These are phyloP conservation scores for Melanotaenia parkinsoni DNA, from an alignment of 2,797 vertebrate species.

Conservation along the genomic window DNA sequence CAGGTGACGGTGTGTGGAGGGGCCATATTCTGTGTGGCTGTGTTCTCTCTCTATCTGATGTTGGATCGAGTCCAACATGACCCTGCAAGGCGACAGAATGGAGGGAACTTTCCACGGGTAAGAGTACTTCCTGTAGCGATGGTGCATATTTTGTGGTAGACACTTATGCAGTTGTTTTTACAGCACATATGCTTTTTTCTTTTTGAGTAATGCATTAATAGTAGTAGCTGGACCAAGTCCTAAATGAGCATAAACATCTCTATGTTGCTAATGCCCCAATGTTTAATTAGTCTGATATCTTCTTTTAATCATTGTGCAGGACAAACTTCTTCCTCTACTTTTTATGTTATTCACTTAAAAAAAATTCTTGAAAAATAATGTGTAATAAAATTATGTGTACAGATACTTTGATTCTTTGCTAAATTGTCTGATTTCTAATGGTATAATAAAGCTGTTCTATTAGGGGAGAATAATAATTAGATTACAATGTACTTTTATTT, in stretches of 20 bases:
- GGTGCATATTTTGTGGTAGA: constrained; percentile 12
- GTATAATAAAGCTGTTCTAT: background rate
- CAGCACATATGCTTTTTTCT: background rate
- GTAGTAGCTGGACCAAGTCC: constrained; percentile 20
- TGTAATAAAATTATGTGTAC: background rate
- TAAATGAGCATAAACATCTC: constrained; percentile 16
- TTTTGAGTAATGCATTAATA: constrained; percentile 1
- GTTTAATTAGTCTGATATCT: background rate
- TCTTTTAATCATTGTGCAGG: background rate
- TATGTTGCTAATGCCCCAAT: background rate
- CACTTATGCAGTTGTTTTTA: constrained; percentile 11
- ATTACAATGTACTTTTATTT: constrained; percentile 25
- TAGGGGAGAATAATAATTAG: background rate
- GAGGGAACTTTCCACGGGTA: constrained; percentile 97
- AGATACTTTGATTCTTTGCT: background rate
- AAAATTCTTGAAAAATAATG: background rate
- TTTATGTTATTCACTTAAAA: background rate
- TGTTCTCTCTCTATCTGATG: constrained; percentile 99
- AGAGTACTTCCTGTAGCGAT: constrained; percentile 59
- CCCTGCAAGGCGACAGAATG: constrained; percentile 88
- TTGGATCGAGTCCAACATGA: constrained; percentile 97
- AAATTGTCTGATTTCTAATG: background rate
- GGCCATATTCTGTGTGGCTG: constrained; percentile 98
- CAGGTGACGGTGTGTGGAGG: constrained; percentile 98
- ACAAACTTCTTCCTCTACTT: background rate